Evolutionary conservation across 1,140 invertebrate species (phyloP), one percentile per base, ranked within the genome.

Genomic region (Idris sp.): DNA sequence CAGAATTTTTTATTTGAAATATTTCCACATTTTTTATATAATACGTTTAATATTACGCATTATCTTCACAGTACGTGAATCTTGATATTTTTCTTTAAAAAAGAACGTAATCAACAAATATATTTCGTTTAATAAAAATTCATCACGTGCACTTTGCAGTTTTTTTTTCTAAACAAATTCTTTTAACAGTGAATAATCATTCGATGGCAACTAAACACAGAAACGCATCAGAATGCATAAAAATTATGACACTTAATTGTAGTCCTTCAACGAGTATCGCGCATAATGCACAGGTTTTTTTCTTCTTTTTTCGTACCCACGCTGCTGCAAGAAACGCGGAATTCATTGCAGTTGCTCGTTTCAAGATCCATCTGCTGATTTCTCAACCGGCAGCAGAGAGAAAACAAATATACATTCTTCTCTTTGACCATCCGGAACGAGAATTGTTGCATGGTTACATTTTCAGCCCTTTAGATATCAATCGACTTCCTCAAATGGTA

Each of bases 211-310:
- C 3, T 15, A 22, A 30, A n/a, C n/a, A 40, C 25, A 61, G 40
- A 48, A 61, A 40, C 25, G n/a, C 36, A 62, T 62, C 41, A 41
- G 31, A 62, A 62, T 62, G 43, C 43, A 48, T 48, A 61, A 61
- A 61, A 61, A 48, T 49, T 28, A 48, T 61, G 56, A 61, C 30
- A 22, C 35, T 61, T 61, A 49, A 61, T 61, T 61, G 43, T 43
- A 61, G n/a, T 61, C 43, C 56, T 61, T 49, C 38, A 10, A 22
- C 31, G 26, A 41, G n/a, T 28, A 25, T 14, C 28, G 51, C 15
- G 40, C 40, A 44, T 44, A 58, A 26, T 58, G n/a, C 48, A 26
- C 7, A 46, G 19, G n/a, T n/a, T n/a, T n/a, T n/a, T n/a, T n/a
- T n/a, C n/a, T n/a, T n/a, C 16, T 48, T 59, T 59, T 59, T 28